Evolutionary conservation across 2,797 vertebrate species (phyloP), one percentile per base, ranked within the genome.

Genomic region (Brachymystax lenok): DNA sequence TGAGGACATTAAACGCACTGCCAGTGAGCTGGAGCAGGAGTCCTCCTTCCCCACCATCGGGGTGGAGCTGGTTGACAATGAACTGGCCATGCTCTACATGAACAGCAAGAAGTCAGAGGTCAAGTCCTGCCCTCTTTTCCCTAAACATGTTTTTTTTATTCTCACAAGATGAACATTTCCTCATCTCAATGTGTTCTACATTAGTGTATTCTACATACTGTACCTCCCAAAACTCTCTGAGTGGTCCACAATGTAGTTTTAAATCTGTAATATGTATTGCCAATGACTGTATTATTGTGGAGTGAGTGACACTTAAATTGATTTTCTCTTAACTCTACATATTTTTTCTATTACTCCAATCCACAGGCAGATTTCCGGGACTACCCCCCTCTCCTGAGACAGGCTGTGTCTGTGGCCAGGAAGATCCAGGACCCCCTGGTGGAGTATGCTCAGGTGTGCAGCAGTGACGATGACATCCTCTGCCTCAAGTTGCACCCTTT

Each of bases 71-170:
- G 92, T 97, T 75, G 96, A 97, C 89, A 97, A 96, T 0, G 96
- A 97, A 19, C 82, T 97, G 77, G 94, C 95, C 75, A 91, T 94
- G 66, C 93, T 97, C 19, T 97, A 97, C 86, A 97, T 97, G 96
- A 97, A 97, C 89, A 96, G 96, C 94, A 95, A 95, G 88, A 97
- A 96, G 75, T 97, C 96, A 8, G 96, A 97, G 94, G 96, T 97
- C 82, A 86, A 14, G 35, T 46, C 40, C n/a, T 69, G 30, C 24
- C 64, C 28, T 30, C 27, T 16, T 16, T 30, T 28, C n/a, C 56
- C 6, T 67, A 16, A 67, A 28, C n/a, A 61, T 19, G 19, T 61
- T 10, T 14, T 21, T 13, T 14, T 28, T 51, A 64, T 24, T 19
- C 69, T 24, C 6, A 54, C 50, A 52, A 52, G 14, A 14, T 5